These are phyloP conservation scores for Solenodon paradoxus DNA, from an alignment of 2,113 vertebrate genomes.

Conservation along the genomic window DNA sequence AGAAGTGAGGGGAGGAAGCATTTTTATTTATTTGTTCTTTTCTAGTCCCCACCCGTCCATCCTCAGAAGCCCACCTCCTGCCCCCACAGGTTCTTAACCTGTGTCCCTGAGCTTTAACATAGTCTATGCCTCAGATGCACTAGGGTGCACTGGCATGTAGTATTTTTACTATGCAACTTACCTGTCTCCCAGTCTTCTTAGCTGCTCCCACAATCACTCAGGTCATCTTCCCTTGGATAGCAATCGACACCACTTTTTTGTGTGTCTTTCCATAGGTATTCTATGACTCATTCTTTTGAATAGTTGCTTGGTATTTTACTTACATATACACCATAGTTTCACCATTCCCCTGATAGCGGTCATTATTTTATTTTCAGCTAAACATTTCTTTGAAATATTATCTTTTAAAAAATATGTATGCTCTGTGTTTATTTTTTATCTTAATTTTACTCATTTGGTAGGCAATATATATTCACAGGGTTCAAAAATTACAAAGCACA, in stretches of 20 bases:
- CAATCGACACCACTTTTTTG: background rate
- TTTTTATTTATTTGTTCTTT: too few relatives aligned
- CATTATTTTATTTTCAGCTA: background rate
- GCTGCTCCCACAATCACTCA: background rate
- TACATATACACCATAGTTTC: background rate
- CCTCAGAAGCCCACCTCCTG: too few relatives aligned
- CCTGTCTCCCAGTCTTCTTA: background rate
- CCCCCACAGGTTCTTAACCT: too few relatives aligned
- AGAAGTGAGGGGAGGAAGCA: too few relatives aligned
- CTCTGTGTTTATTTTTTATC: background rate
- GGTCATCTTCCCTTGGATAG: background rate
- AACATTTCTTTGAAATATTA: conserved; percentile 5
- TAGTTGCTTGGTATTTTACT: background rate
- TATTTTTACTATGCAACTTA: background rate
- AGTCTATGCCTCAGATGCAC: too few relatives aligned
- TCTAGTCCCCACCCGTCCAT: too few relatives aligned
- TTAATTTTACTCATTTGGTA: background rate
- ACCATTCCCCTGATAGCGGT: background rate
- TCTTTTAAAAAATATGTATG: background rate
- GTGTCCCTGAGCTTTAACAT: too few relatives aligned
- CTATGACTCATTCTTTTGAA: background rate
- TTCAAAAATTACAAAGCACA: background rate
- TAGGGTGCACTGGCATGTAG: too few relatives aligned
- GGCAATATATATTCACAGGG: background rate
- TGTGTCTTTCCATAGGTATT: background rate